A percentile compares a stretch with the other conserved stretches of the same genome.
phyloP scores from a whole-genome alignment of 2,113 vertebrate species.

The Pseudorectes ferrugineus region DNA sequence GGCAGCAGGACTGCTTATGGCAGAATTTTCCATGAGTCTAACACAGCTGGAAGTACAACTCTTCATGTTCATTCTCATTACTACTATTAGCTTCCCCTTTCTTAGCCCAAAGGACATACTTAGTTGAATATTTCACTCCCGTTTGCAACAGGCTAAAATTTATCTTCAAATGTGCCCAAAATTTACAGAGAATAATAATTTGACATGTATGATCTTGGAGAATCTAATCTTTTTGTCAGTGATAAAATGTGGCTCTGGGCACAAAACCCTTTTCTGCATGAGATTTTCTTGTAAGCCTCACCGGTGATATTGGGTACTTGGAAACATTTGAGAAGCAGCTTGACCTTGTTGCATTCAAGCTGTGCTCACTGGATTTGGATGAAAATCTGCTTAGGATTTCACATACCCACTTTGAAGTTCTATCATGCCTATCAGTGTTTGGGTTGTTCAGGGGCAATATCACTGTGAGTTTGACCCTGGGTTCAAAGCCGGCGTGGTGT shows the following conservation, averaged over 20 bases:
- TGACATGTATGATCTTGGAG: not conserved
- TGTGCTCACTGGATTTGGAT: not conserved
- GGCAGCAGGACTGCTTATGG: not conserved
- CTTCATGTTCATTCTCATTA: not conserved
- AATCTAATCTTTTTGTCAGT: not conserved
- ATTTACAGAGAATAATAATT: not conserved
- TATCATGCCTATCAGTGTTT: not conserved
- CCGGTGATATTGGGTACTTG: not conserved
- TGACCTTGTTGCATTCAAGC: conserved; percentile 17
- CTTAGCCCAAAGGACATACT: not conserved
- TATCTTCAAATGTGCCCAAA: not conserved
- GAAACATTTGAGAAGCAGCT: not conserved
- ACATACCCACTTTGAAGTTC: not conserved
- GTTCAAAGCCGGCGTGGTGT: not conserved
- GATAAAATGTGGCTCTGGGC: not conserved
- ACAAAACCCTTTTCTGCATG: not conserved
- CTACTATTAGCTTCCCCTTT: not conserved
- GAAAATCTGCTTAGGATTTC: not conserved
- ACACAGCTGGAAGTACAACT: not conserved
- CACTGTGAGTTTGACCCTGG: not conserved
- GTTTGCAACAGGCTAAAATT: not conserved
- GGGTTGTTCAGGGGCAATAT: not conserved
- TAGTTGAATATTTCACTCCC: not conserved
- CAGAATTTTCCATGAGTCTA: not conserved
- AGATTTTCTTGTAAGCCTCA: not conserved